A percentile compares a stretch with the other conserved stretches of the same genome.
phyloP scores from a whole-genome alignment of 2,797 vertebrate species.

The Pantherophis vulpinus region DNA sequence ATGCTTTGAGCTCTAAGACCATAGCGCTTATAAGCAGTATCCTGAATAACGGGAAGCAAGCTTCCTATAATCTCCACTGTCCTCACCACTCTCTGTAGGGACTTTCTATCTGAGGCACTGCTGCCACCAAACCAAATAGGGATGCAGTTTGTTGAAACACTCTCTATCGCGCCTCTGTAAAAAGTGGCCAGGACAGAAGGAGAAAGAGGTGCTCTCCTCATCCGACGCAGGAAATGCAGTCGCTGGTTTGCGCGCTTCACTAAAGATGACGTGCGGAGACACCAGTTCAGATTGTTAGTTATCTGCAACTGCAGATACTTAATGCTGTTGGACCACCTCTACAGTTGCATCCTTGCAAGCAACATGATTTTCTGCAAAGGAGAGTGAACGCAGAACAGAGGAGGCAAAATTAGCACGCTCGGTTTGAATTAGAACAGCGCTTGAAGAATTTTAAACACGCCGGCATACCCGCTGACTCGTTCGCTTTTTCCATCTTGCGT shows the following conservation, averaged over 20 bases:
- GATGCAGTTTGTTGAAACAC: not conserved
- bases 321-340: too few relatives aligned
- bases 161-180: not conserved
- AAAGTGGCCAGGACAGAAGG: not conserved
- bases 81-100: not conserved
- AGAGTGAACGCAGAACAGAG: not conserved
- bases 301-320: too few relatives aligned
- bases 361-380: not conserved
- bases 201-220: not conserved
- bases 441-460: not conserved
- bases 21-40: too few relatives aligned
- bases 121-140: not conserved
- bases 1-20: too few relatives aligned
- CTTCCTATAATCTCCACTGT: not conserved
- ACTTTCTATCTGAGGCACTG: not conserved
- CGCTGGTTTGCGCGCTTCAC: not conserved
- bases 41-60: too few relatives aligned
- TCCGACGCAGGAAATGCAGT: not conserved
- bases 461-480: not conserved
- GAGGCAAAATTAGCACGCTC: not conserved
- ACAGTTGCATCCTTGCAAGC: not conserved
- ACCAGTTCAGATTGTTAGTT: not conserved
- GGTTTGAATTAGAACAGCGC: not conserved
- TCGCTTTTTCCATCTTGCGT: not conserved
- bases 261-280: not conserved